phyloP scores from a whole-genome alignment of 1,140 invertebrate species.

The Macrobrachium rosenbergii region DNA sequence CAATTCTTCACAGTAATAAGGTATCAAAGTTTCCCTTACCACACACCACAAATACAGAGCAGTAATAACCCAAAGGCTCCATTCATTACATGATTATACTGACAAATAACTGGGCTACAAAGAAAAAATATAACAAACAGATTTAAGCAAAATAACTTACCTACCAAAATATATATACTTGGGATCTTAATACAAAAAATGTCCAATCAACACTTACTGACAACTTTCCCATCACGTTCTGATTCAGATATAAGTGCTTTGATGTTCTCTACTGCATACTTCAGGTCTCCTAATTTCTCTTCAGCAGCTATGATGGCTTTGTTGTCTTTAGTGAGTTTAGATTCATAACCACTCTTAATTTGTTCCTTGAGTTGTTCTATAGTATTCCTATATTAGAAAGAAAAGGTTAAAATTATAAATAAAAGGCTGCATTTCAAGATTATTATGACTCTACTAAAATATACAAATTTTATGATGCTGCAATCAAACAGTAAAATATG shows the following conservation, averaged over 20 bases:
- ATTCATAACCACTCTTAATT: conserved; percentile 23
- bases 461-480: neutral
- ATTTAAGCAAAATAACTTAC: too few species aligned
- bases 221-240: conserved; percentile 36
- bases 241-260: conserved; percentile 26
- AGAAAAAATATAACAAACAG: too few species aligned
- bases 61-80: too few species aligned
- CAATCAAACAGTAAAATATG: neutral
- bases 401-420: neutral
- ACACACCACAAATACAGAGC: too few species aligned
- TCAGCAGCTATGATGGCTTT: conserved; percentile 24
- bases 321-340: conserved; percentile 40
- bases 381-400: conserved; percentile 22
- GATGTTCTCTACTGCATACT: conserved; percentile 42
- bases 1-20: too few species aligned
- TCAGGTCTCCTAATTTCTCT: conserved; percentile 38
- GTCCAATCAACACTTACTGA: conserved; percentile 42
- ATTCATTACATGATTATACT: too few species aligned
- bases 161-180: neutral
- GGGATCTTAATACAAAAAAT: neutral
- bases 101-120: too few species aligned
- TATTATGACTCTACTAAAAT: neutral
- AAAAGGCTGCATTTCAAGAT: neutral
- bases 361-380: conserved; percentile 44
- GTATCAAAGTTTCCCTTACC: too few species aligned